Base-by-base conservation (phyloP, 2,797 vertebrate genomes). In the Chelidonichthys spinosus region DNA sequence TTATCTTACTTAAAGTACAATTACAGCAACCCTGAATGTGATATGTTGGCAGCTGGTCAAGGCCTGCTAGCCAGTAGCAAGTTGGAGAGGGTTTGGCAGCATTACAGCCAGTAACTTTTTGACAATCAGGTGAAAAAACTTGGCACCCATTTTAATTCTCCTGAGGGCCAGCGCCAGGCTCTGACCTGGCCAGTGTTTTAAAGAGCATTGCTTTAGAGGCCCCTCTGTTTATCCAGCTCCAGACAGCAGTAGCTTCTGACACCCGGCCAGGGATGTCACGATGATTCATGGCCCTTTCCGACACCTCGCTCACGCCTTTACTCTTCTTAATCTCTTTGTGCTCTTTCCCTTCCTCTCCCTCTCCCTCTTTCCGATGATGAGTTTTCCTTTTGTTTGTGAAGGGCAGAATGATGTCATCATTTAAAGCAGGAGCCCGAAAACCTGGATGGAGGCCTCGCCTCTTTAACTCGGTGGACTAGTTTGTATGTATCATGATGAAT, bases 371-470 rank as follows among this genome's bases (percentile, higher is more conserved):
- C 66, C 56, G 69, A 79, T 91, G 90, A 93, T 93, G 90, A 87
- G 76, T 92, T 93, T 90, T 87, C 83, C 91, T 91, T 92, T 93
- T 87, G 90, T 92, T 88, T 87, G 74, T 83, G 81, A 90, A 87
- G 88, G 87, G 72, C 89, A 88, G 85, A 83, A 86, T 93, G 89
- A 93, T 89, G 88, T 92, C 92, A 91, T 90, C 85, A 87, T 90
- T 88, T 84, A 76, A 84, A 89, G 81, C 72, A 50, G 76, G 68
- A 82, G 66, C 83, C 70, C 1, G 11, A 68, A 83, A 68, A 83
- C 74, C 80, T 40, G 72, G 72, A 85, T 18, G 72, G 79, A 88
- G 82, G 83, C 83, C 83, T 88, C 7, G 63, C 66, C 77, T 83
- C 43, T 15, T 83, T 42, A 43, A 76, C 53, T 42, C 71, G 10